Evolutionary conservation across 2,797 vertebrate genomes (phyloP).

Genomic region (Platalea minor): DNA sequence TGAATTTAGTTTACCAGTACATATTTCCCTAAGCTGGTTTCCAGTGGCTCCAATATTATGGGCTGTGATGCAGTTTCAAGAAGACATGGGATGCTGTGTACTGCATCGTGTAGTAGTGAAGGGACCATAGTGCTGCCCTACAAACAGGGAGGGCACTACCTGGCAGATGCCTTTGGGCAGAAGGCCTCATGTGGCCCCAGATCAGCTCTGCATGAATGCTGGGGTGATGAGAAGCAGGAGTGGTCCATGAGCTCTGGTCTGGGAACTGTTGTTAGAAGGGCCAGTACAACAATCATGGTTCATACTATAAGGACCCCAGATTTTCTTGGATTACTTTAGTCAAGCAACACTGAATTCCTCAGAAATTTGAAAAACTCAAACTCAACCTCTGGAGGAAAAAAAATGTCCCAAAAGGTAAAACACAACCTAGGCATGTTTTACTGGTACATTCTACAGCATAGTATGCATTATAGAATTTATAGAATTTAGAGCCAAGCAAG

Average conservation of each 20-base stretch:
- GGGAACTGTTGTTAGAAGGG: not conserved
- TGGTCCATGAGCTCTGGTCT: not conserved
- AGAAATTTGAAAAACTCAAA: not conserved
- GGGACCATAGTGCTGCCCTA: fast-evolving
- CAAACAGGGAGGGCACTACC: not conserved
- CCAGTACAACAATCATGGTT: not conserved
- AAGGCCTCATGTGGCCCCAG: fast-evolving
- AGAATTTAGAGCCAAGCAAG: not conserved
- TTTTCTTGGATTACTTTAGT: not conserved
- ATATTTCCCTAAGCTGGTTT: slow-evolving; percentile 23
- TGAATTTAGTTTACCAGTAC: not conserved
- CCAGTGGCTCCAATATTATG: not conserved
- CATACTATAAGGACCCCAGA: not conserved
- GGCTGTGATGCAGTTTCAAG: not conserved
- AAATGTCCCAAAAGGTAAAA: not conserved
- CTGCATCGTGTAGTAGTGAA: fast-evolving
- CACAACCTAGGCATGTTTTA: not conserved
- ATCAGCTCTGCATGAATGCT: not conserved
- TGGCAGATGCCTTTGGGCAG: not conserved
- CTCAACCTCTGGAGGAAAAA: not conserved
- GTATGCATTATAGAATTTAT: not conserved
- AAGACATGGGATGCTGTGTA: not conserved
- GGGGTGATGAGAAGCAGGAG: not conserved
- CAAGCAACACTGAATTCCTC: not conserved
- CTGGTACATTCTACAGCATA: not conserved